Base-by-base conservation (phyloP, 2,888 invertebrate genomes). In the Sesia bembeciformis region DNA sequence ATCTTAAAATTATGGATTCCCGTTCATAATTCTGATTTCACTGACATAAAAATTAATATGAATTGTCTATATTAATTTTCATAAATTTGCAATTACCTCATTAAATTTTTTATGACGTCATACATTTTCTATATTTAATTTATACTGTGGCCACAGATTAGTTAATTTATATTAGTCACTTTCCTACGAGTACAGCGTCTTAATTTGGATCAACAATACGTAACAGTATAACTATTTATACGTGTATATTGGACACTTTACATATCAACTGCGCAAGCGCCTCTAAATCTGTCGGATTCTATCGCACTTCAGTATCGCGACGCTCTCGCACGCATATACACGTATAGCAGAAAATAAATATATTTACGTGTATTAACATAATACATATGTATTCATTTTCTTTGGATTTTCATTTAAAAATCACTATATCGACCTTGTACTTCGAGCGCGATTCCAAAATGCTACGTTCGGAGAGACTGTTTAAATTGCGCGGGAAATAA, bases 281-380 rank as follows among this genome's bases (percentile, higher is more conserved):
- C 66, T 60, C 62, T 56, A 54, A 61, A 59, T 64, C 58, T n/a
- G n/a, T n/a, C n/a, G 55, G 59, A 58, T 67, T 56, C 58, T 40
- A 42, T 54, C 51, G 54, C 57, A 58, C 53, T 57, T 60, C 64
- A 64, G 66, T 67, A 56, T 57, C 57, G 62, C 67, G 64, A 54
- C 41, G 58, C 39, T 59, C 57, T 58, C 60, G 57, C 56, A 52
- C 63, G 56, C 38, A 57, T 51, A 52, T 41, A 61, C 67, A 46
- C 46, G 46, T 46, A 8, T 56, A 23, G 43, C 41, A 43, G 54
- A 54, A 58, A 46, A 46, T 1, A 23, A 1, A 23, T 23, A 23
- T 23, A 23, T 23, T 23, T 23, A 23, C 46, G n/a, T 46, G 46
- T 46, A 46, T 46, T 8, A 46, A 46, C 46, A 46, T 6, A 43